Evolutionary conservation across 2,888 invertebrate species (phyloP).

Genomic region (Drosophila ezoana): DNA sequence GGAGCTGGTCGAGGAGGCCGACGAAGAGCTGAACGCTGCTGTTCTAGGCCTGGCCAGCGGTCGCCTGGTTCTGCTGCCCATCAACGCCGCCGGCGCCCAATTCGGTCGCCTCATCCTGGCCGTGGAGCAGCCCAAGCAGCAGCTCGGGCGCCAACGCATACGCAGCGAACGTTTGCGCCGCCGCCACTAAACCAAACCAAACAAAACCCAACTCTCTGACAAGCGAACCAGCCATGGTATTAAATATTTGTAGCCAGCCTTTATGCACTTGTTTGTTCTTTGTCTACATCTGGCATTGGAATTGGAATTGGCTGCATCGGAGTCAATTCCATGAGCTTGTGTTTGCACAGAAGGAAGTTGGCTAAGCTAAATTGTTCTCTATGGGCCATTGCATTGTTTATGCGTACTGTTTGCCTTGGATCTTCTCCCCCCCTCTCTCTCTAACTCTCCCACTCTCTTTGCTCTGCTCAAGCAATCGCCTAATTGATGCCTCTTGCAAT

Average conservation of each 20-base stretch:
- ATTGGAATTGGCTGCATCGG: constrained; percentile 60
- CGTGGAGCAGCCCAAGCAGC: constrained; percentile 53
- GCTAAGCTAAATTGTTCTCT: constrained; percentile 59
- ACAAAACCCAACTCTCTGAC: constrained; percentile 3
- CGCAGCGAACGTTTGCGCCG: constrained; percentile 69
- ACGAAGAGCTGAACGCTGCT: constrained; percentile 42
- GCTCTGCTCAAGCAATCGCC: constrained; percentile 22
- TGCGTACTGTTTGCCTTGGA: constrained; percentile 59
- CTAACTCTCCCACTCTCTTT: neutral
- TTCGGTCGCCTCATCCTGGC: constrained; percentile 70
- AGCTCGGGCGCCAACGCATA: constrained; percentile 29
- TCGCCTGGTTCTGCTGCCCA: constrained; percentile 78
- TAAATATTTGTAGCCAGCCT: constrained; percentile 55
- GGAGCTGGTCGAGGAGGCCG: constrained; percentile 69
- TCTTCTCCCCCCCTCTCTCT: neutral
- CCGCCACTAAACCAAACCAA: neutral
- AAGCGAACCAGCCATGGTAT: constrained; percentile 28
- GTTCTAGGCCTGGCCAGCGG: constrained; percentile 61
- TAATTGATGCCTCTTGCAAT: constrained; percentile 57
- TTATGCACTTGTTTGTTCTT: constrained; percentile 37
- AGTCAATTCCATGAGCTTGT: constrained; percentile 42
- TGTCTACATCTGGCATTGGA: constrained; percentile 22
- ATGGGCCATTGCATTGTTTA: constrained; percentile 66
- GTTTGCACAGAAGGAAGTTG: constrained; percentile 46
- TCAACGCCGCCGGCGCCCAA: constrained; percentile 60